phyloP scores from a whole-genome alignment of 2,797 vertebrate species.

The Diplodus sargus region DNA sequence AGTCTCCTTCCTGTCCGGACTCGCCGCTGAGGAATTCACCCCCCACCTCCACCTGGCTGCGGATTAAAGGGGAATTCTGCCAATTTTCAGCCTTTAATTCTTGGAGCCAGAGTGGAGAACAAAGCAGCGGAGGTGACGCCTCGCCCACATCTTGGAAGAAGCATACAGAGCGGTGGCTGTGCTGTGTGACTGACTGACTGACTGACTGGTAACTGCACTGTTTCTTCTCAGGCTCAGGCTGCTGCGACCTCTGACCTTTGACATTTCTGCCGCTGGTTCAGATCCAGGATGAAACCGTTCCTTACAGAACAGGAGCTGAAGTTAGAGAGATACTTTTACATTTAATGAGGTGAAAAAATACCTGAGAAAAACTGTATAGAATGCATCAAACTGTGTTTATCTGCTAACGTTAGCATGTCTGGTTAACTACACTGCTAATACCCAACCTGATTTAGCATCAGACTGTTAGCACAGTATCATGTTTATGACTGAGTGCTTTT shows the following conservation, averaged over 20 bases:
- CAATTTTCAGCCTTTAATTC: constrained; percentile 28
- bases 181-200: not conserved
- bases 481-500: too few species aligned
- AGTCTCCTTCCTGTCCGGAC: constrained; percentile 58
- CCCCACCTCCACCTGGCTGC: constrained; percentile 16
- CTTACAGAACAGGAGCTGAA: too few species aligned
- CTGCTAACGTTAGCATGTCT: too few species aligned
- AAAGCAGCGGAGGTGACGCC: not conserved
- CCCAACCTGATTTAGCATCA: too few species aligned
- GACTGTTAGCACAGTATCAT: too few species aligned
- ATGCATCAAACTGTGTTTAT: too few species aligned
- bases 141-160: not conserved
- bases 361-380: not conserved
- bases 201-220: not conserved
- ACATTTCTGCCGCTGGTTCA: not conserved
- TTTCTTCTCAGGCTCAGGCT: not conserved
- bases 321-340: too few species aligned
- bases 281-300: not conserved
- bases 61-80: constrained; percentile 58
- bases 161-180: not conserved
- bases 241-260: not conserved
- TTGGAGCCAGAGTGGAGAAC: constrained; percentile 9
- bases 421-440: too few species aligned
- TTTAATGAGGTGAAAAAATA: not conserved
- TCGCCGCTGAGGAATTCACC: constrained; percentile 68